phyloP scores from a whole-genome alignment of 2,888 invertebrate species.

The Autographa gamma region DNA sequence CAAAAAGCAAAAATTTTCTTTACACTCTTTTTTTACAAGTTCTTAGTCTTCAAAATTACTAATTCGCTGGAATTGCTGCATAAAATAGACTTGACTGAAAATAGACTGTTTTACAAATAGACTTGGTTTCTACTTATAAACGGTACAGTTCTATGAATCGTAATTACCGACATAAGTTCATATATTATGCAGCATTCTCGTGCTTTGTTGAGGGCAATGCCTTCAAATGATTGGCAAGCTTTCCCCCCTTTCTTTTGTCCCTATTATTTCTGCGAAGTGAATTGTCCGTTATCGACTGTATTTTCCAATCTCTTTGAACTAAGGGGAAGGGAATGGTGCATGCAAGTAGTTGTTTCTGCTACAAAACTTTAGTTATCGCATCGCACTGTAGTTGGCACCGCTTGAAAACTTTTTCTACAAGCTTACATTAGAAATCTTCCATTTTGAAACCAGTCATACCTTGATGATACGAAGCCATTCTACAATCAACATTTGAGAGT shows the following conservation, averaged over 20 bases:
- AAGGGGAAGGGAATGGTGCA: slow-evolving; percentile 26
- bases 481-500: not conserved
- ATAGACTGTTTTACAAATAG: not conserved
- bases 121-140: not conserved
- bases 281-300: slow-evolving; percentile 45
- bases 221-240: slow-evolving; percentile 42
- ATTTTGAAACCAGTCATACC: not conserved
- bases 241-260: slow-evolving; percentile 34
- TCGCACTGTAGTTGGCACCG: slow-evolving; percentile 36
- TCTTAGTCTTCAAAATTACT: slow-evolving; percentile 8
- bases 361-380: slow-evolving; percentile 27
- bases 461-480: not conserved
- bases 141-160: slow-evolving; percentile 8
- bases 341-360: slow-evolving; percentile 21
- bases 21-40: not conserved
- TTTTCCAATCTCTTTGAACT: slow-evolving; percentile 37
- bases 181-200: slow-evolving; percentile 50
- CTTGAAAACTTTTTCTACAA: not conserved
- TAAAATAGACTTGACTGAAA: slow-evolving; percentile 12
- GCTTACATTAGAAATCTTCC: slow-evolving; percentile 1
- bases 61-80: slow-evolving; percentile 25
- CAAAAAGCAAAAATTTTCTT: slow-evolving; percentile 7
- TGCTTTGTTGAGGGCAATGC: slow-evolving; percentile 44
- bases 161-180: slow-evolving; percentile 18
- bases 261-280: slow-evolving; percentile 33